These are phyloP conservation scores for Drosophila lutescens DNA, from an alignment of 2,888 invertebrate species.

Conservation along the genomic window DNA sequence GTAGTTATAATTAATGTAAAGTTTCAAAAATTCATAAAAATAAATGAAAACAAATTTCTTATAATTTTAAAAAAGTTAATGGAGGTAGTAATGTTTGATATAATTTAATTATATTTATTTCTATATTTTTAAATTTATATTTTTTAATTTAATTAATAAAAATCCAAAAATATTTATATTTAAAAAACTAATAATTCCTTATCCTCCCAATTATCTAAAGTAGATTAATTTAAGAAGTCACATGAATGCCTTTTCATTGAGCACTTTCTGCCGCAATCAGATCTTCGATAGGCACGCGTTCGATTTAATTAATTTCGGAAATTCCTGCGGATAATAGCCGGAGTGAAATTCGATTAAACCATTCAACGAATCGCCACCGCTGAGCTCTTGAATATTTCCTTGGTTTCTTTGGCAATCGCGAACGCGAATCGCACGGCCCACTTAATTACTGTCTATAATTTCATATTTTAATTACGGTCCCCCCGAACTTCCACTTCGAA, in stretches of 20 bases:
- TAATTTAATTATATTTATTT: too few relatives aligned
- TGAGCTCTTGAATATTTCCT: constrained; percentile 28
- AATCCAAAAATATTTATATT: too few relatives aligned
- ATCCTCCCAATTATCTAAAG: too few relatives aligned
- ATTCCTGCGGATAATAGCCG: not conserved
- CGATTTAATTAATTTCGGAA: constrained; percentile 14
- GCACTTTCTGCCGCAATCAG: constrained; percentile 4
- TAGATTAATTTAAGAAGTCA: not conserved
- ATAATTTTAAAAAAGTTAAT: too few relatives aligned
- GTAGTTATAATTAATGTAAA: too few relatives aligned
- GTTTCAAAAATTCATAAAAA: too few relatives aligned
- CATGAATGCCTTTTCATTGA: not conserved
- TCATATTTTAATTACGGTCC: constrained; percentile 22
- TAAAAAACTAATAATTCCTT: too few relatives aligned
- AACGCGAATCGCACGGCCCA: constrained; percentile 1
- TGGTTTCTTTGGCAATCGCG: constrained; percentile 2
- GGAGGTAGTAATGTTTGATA: too few relatives aligned
- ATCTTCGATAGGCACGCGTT: constrained; percentile 1
- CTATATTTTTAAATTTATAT: too few relatives aligned
- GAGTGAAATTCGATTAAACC: constrained; percentile 26
- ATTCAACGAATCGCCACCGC: not conserved
- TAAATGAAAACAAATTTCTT: too few relatives aligned
- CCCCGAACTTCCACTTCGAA: constrained; percentile 1
- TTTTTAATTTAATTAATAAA: too few relatives aligned
- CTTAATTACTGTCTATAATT: constrained; percentile 34